Base-by-base conservation (phyloP, 2,888 invertebrate species). In the Lepidocyrtoides sp. region DNA sequence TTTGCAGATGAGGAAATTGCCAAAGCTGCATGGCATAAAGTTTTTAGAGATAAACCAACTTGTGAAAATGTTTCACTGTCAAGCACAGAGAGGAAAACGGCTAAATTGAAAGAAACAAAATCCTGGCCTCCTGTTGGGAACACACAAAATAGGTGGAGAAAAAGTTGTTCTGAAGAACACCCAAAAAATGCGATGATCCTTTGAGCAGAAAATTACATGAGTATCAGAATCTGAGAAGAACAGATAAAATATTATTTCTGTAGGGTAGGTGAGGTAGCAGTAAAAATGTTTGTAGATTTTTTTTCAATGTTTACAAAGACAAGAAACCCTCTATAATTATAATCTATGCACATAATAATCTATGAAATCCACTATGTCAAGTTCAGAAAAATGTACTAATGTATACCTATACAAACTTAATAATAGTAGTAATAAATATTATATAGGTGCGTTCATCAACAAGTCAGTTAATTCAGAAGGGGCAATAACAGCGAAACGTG, bases 331-430 rank as follows among this genome's bases (percentile, higher is more conserved):
- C n/a, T 26, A 20, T 83, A 66, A 66, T 83, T 83, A 83, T 83
- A 83, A 66, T 83, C 5, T 66, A 83, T 66, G 66, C 83, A 66
- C 83, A 66, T 83, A 81, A 81, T 81, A 41, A 81, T 29, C 48
- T 17, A 66, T 17, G 63, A 66, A 66, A 44, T 66, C 17, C 48
- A 83, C 83, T 89, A 84, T 84, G 89, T 83, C 89, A 89, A 89
- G 89, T 83, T 89, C 89, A 89, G 41, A 82, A 85, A 14, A 36
- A 32, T 23, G 69, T 48, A 41, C 41, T 10, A 44, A 48, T 10
- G 7, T 66, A 26, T 20, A 66, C n/a, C 54, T 54, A 54, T 14
- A 17, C 17, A 54, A n/a, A n/a, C n/a, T n/a, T n/a, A n/a, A n/a
- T n/a, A n/a, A 36, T 36, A 7, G 36, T 36, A 36, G 36, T 36